A percentile compares a stretch with the other conserved stretches of the same genome.
These are phyloP conservation scores for Phrynocephalus guinanensis DNA, from an alignment of 2,797 vertebrate genomes.

Conservation along the genomic window DNA sequence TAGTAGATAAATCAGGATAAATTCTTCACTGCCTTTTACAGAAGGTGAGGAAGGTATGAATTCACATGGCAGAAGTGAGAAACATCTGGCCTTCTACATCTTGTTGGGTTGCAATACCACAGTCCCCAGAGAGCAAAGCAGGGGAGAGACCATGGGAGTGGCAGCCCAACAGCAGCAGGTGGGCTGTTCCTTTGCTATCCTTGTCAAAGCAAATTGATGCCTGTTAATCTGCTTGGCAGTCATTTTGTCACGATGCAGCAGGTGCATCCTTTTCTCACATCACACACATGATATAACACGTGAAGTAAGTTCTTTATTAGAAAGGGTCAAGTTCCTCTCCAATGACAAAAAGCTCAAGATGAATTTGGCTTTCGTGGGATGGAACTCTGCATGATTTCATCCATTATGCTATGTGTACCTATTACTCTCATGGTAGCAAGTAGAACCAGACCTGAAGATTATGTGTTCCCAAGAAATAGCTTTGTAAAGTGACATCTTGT, in stretches of 20 bases:
- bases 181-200: too few relatives aligned
- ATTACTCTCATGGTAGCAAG: not conserved
- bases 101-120: not conserved
- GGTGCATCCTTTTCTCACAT: too few relatives aligned
- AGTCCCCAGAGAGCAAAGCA: not conserved
- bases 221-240: not conserved
- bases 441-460: not conserved
- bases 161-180: not conserved
- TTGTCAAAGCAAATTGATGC: not conserved
- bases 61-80: not conserved
- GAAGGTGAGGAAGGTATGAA: not conserved
- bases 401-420: not conserved
- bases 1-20: accelerated
- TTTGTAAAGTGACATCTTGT: not conserved
- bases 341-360: not conserved
- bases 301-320: not conserved
- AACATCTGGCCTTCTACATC: not conserved
- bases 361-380: not conserved
- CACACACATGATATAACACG: too few relatives aligned
- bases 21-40: accelerated
- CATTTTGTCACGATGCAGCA: not conserved
- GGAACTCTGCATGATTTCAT: not conserved
- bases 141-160: not conserved
- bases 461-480: not conserved
- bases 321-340: not conserved